Evolutionary conservation across 2,113 vertebrate genomes (phyloP).

Genomic region (Scophthalmus maximus): DNA sequence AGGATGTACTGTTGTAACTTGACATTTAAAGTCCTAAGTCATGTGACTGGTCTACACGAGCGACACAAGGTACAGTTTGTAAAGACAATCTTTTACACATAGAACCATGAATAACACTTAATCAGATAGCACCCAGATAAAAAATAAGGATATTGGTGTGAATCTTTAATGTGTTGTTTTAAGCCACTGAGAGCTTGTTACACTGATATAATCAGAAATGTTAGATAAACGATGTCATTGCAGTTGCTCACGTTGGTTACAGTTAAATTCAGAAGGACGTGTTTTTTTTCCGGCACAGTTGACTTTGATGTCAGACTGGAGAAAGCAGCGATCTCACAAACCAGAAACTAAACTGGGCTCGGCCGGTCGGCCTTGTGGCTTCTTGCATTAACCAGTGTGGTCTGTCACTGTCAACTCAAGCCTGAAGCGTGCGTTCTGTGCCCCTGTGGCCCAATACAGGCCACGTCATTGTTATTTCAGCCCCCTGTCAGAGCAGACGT

Average conservation of each 20-base stretch:
- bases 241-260: background rate
- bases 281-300: background rate
- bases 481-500: too few species aligned
- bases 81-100: too few species aligned
- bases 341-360: conserved; percentile 34
- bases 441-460: conserved; percentile 6
- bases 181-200: background rate
- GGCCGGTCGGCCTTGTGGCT: conserved; percentile 35
- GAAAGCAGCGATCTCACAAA: conserved; percentile 5
- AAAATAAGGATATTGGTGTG: too few species aligned
- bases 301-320: conserved; percentile 20
- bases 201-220: background rate
- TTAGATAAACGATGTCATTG: too few species aligned
- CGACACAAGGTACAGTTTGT: too few species aligned
- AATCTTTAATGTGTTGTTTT: too few species aligned
- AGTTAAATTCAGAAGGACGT: background rate
- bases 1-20: background rate
- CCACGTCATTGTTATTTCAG: conserved; percentile 14
- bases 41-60: background rate
- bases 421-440: background rate
- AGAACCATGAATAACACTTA: too few species aligned
- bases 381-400: conserved; percentile 28
- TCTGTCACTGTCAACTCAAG: conserved; percentile 22
- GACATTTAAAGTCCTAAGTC: background rate
- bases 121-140: too few species aligned